phyloP scores from a whole-genome alignment of 2,113 vertebrate species.

The Hippocampus barbouri region DNA sequence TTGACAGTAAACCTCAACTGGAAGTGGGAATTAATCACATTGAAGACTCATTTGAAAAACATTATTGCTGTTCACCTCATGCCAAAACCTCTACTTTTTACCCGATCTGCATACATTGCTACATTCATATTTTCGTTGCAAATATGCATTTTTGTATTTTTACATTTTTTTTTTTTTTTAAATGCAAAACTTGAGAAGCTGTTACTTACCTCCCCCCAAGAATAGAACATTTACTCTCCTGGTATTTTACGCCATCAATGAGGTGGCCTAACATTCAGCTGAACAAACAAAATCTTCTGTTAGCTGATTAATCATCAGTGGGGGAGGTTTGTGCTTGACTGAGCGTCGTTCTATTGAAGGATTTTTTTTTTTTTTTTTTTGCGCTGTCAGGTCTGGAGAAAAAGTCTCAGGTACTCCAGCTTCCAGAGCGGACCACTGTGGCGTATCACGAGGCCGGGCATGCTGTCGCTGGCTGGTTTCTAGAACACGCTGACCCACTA shows the following conservation, averaged over 20 bases:
- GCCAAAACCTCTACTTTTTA: too few species aligned
- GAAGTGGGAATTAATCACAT: too few species aligned
- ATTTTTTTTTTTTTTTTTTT: background rate
- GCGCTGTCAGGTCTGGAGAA: slow-evolving; percentile 84
- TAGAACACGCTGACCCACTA: slow-evolving; percentile 94
- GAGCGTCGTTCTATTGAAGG: background rate
- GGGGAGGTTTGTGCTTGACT: background rate
- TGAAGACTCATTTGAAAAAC: too few species aligned
- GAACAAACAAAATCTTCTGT: background rate
- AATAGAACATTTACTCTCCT: background rate
- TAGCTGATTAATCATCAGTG: background rate
- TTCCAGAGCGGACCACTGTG: slow-evolving; percentile 88
- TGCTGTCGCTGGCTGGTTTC: slow-evolving; percentile 90
- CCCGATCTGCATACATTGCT: too few species aligned
- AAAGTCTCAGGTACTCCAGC: slow-evolving; percentile 89
- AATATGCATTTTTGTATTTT: background rate
- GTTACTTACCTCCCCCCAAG: background rate
- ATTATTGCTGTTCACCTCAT: too few species aligned
- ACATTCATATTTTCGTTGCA: background rate
- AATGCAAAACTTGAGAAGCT: background rate
- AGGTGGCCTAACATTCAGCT: background rate
- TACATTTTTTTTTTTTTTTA: too few species aligned
- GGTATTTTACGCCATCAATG: too few species aligned
- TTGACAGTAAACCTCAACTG: too few species aligned
- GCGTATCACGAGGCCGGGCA: slow-evolving; percentile 93